Conservation (phyloP, 2,113 vertebrate species). For the Crotalus horridus region DNA sequence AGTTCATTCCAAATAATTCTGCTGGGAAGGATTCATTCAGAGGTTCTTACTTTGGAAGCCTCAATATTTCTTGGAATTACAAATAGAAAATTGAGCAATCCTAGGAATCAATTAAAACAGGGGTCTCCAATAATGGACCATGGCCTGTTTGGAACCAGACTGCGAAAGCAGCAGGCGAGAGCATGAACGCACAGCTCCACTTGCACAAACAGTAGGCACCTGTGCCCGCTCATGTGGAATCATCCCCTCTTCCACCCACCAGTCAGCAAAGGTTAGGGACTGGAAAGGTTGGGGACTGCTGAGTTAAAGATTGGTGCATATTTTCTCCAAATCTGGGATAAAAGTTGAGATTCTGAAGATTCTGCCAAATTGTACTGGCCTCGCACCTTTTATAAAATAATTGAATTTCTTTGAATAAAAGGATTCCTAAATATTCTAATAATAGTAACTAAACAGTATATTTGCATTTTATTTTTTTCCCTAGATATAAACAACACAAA, state of each 20-base stretch:
- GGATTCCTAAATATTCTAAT: background rate
- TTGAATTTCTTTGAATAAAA: background rate
- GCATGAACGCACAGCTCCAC: background rate
- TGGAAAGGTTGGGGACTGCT: background rate
- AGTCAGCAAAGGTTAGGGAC: background rate
- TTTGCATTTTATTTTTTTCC: background rate
- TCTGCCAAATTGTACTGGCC: background rate
- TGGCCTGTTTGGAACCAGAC: background rate
- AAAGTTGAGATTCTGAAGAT: background rate
- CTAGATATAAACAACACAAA: conserved; percentile 89
- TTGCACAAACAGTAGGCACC: background rate
- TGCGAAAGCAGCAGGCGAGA: background rate
- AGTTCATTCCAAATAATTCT: background rate
- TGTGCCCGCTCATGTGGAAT: background rate
- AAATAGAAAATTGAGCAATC: background rate
- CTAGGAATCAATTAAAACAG: background rate
- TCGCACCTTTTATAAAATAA: background rate
- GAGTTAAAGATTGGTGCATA: background rate
- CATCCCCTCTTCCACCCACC: background rate
- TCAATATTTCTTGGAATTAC: background rate
- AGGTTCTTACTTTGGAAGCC: background rate
- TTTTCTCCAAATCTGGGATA: background rate
- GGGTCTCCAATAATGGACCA: background rate
- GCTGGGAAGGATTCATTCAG: background rate
- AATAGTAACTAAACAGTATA: background rate